phyloP scores from a whole-genome alignment of 2,797 vertebrate genomes.

The Syngnathus rostellatus region DNA sequence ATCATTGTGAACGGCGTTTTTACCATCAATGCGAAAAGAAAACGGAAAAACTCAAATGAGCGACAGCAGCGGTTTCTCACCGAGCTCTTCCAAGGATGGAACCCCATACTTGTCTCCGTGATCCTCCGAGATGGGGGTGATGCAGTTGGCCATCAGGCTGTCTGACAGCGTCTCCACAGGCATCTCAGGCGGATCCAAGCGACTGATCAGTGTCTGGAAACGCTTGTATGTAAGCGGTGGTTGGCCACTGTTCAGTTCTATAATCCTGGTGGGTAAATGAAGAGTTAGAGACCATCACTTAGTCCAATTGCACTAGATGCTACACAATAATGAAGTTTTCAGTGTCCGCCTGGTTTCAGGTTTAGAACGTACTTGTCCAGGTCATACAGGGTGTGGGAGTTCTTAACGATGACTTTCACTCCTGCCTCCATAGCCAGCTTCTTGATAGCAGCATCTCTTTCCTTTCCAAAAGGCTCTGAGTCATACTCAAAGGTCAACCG shows the following conservation, averaged over 20 bases:
- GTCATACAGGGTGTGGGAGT: constrained; percentile 74
- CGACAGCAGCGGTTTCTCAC: constrained; percentile 37
- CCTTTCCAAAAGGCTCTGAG: constrained; percentile 74
- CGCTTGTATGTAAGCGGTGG: constrained; percentile 75
- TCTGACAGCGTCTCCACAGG: constrained; percentile 63
- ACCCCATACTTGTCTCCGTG: constrained; percentile 73
- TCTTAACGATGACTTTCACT: constrained; percentile 73
- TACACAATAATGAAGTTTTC: not conserved
- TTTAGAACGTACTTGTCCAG: constrained; percentile 65
- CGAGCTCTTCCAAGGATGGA: constrained; percentile 72
- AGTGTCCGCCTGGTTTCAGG: no score
- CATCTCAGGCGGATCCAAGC: constrained; percentile 68
- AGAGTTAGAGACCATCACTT: not conserved
- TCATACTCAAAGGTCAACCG: constrained; percentile 74
- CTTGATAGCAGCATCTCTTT: constrained; percentile 73
- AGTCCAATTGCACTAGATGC: not conserved
- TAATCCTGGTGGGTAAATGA: constrained; percentile 52
- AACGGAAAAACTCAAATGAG: not conserved
- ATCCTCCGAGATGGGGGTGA: constrained; percentile 68
- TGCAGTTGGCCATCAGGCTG: constrained; percentile 59
- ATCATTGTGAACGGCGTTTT: no score
- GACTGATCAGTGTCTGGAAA: constrained; percentile 74
- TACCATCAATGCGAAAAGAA: no score
- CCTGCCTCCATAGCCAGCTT: constrained; percentile 75
- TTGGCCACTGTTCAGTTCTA: constrained; percentile 70